phyloP scores from a whole-genome alignment of 1,140 invertebrate species.

The Eumeta japonica region DNA sequence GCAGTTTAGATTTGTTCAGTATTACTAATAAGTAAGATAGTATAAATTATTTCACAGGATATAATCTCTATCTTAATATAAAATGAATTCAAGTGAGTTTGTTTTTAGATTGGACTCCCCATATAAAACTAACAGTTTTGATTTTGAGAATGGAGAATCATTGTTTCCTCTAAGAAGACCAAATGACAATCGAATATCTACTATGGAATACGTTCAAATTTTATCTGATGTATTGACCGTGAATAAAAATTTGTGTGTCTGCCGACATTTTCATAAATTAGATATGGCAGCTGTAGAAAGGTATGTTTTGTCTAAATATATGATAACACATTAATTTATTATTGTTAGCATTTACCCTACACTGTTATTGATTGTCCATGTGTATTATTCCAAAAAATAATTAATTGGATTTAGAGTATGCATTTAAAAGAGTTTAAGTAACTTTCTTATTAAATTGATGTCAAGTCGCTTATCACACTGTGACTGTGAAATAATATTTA shows the following conservation, averaged over 20 bases:
- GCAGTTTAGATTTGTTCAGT: too few species aligned
- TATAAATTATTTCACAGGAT: constrained; percentile 3
- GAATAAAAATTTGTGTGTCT: constrained; percentile 93
- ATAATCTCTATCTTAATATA: constrained; percentile 4
- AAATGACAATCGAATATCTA: constrained; percentile 28
- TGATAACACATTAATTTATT: not conserved
- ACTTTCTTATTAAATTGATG: too few species aligned
- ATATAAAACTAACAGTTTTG: constrained; percentile 36
- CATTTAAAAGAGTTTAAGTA: too few species aligned
- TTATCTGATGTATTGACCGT: constrained; percentile 84
- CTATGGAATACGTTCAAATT: constrained; percentile 84
- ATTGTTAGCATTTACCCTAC: too few species aligned
- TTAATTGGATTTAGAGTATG: too few species aligned
- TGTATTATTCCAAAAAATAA: too few species aligned
- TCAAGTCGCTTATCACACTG: too few species aligned
- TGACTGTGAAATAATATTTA: too few species aligned
- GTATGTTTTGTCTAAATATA: constrained; percentile 57
- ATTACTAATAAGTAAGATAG: too few species aligned
- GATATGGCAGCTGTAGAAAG: constrained; percentile 72
- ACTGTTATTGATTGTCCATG: too few species aligned
- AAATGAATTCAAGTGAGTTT: too few species aligned
- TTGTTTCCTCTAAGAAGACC: constrained; percentile 47
- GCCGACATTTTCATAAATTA: constrained; percentile 84
- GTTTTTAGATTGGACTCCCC: constrained; percentile 29
- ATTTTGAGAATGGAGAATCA: constrained; percentile 26